phyloP scores from a whole-genome alignment of 2,113 vertebrate species.

The Esox niger region DNA sequence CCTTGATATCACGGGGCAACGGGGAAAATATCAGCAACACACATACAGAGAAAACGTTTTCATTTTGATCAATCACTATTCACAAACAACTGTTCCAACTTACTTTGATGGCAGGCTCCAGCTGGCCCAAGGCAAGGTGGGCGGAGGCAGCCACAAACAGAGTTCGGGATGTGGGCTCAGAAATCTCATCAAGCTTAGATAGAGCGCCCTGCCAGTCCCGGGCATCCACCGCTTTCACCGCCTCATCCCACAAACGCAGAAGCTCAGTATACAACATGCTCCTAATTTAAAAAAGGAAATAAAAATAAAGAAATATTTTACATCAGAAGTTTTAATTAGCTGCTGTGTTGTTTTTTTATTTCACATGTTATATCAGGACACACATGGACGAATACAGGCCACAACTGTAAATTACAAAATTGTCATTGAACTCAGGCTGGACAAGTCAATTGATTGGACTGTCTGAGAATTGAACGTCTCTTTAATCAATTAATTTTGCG shows the following conservation, averaged over 20 bases:
- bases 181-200: constrained; percentile 63
- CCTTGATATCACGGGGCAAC: constrained; percentile 58
- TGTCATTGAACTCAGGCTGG: no score
- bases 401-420: no score
- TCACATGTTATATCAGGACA: no score
- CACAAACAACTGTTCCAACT: constrained; percentile 15
- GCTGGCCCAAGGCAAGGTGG: constrained; percentile 74
- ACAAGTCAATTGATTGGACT: no score
- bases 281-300: constrained; percentile 4
- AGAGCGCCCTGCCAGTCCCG: constrained; percentile 76
- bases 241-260: constrained; percentile 78
- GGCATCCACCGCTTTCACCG: constrained; percentile 69
- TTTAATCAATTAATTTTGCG: no score
- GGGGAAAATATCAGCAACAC: background rate
- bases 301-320: no score
- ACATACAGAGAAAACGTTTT: background rate
- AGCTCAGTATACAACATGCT: constrained; percentile 81
- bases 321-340: no score
- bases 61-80: background rate
- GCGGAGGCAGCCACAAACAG: constrained; percentile 79
- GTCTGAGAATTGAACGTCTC: no score
- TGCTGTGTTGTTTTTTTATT: no score
- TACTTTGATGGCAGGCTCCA: constrained; percentile 74
- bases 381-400: no score
- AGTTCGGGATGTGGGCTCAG: constrained; percentile 73